These are phyloP conservation scores for Hermaeophaga mercurialis DNA, from an alignment of 2,888 invertebrate species.

Conservation along the genomic window DNA sequence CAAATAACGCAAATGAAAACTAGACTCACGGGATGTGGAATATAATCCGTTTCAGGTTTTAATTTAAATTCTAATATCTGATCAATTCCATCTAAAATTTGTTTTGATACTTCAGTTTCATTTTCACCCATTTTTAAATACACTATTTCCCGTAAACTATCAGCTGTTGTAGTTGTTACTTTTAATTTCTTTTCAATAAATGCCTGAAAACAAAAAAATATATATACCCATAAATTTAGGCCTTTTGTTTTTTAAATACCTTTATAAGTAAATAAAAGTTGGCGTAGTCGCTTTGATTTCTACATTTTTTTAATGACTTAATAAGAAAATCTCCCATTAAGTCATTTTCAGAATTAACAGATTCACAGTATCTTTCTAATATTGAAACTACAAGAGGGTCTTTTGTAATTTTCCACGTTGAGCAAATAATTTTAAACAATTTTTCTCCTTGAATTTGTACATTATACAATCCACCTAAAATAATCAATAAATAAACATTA, in stretches of 20 bases:
- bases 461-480: constrained; percentile 41
- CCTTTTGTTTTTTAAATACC: constrained; percentile 49
- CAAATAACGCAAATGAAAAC: neutral
- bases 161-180: constrained; percentile 38
- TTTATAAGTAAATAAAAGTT: constrained; percentile 58
- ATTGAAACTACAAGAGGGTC: constrained; percentile 59
- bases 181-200: constrained; percentile 39
- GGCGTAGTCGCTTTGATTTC: constrained; percentile 55
- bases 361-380: constrained; percentile 59
- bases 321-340: constrained; percentile 65
- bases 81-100: constrained; percentile 33
- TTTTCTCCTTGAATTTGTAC: constrained; percentile 61
- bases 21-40: constrained; percentile 60
- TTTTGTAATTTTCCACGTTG: constrained; percentile 59
- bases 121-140: neutral
- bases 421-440: constrained; percentile 59
- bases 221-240: constrained; percentile 8
- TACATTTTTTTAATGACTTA: constrained; percentile 58
- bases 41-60: constrained; percentile 46
- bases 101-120: constrained; percentile 9
- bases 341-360: constrained; percentile 59
- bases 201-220: constrained; percentile 35
- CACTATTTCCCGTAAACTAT: constrained; percentile 32
- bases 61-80: constrained; percentile 38
- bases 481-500: neutral